These are phyloP conservation scores for Pangasianodon gigas DNA, from an alignment of 2,113 vertebrate genomes.

Conservation along the genomic window DNA sequence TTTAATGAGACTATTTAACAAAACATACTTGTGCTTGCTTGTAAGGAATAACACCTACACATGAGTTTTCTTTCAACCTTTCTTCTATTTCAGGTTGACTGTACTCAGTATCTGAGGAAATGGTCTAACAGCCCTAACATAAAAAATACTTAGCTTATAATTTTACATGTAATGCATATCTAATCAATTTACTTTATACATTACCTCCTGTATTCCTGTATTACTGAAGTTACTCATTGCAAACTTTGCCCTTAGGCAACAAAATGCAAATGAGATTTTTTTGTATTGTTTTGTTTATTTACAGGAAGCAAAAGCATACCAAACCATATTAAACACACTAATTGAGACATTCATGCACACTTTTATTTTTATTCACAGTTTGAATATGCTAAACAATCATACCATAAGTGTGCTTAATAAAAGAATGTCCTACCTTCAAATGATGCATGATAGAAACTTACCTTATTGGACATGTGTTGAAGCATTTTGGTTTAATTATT, in stretches of 20 bases:
- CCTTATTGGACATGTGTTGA: not conserved
- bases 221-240: conserved; percentile 1
- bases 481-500: not conserved
- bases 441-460: not conserved
- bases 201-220: not conserved
- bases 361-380: not conserved
- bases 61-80: not conserved
- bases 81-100: not conserved
- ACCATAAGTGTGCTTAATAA: not conserved
- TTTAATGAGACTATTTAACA: not conserved
- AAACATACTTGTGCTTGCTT: not conserved
- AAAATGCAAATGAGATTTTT: not conserved
- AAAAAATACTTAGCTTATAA: not conserved
- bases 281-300: not conserved
- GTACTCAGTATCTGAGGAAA: not conserved
- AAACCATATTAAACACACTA: conserved; percentile 14
- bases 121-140: not conserved
- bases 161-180: not conserved
- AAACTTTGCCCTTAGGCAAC: not conserved
- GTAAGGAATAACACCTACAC: not conserved
- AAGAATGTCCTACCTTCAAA: not conserved
- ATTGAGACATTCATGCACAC: not conserved
- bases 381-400: not conserved
- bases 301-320: not conserved
- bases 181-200: not conserved